phyloP scores from a whole-genome alignment of 2,797 vertebrate genomes.

The Netta rufina region DNA sequence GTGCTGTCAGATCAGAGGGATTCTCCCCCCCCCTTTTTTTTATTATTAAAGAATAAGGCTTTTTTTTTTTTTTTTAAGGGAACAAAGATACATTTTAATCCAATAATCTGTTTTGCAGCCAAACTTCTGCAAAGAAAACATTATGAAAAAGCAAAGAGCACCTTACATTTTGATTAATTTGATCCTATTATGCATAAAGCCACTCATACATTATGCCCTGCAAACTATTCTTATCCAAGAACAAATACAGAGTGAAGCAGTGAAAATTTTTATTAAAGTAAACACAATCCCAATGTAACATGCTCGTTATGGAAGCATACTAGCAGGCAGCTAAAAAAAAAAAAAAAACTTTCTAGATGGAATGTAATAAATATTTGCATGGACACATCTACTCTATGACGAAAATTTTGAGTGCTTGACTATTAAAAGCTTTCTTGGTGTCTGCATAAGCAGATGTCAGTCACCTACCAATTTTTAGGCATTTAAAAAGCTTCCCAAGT shows the following conservation, averaged over 20 bases:
- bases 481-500: neutral
- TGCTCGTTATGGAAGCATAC: constrained; percentile 38
- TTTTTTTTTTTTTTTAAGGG: neutral
- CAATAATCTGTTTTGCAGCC: constrained; percentile 8
- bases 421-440: neutral
- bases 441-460: neutral
- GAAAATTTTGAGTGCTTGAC: constrained; percentile 10
- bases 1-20: neutral
- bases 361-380: constrained; percentile 40
- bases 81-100: neutral
- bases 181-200: constrained; percentile 60
- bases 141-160: constrained; percentile 61
- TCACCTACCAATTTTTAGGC: neutral
- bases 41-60: neutral
- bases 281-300: constrained; percentile 48
- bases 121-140: constrained; percentile 42
- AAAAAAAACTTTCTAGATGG: constrained; percentile 8
- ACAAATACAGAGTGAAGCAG: constrained; percentile 45
- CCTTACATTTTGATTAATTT: constrained; percentile 69
- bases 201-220: constrained; percentile 56
- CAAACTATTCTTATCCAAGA: constrained; percentile 63
- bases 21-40: neutral
- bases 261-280: constrained; percentile 67
- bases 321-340: neutral
- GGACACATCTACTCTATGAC: neutral